Evolutionary conservation across 2,113 vertebrate species (phyloP).

Genomic region (Ictalurus furcatus): DNA sequence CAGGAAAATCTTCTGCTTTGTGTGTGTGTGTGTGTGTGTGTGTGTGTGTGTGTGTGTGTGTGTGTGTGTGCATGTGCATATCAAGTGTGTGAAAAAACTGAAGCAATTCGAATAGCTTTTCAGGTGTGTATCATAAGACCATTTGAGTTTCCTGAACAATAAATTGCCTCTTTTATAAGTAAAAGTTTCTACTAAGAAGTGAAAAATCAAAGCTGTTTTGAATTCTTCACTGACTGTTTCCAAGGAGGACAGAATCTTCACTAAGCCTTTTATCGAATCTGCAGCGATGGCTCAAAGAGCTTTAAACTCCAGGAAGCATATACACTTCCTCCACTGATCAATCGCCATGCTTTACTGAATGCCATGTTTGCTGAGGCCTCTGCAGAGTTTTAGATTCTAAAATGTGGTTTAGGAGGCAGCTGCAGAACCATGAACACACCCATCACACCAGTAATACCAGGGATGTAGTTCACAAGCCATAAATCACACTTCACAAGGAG

Average conservation of each 20-base stretch:
- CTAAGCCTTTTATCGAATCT: conserved; percentile 30
- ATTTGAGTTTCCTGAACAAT: background rate
- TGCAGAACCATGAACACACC: conserved; percentile 25
- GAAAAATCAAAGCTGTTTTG: conserved; percentile 21
- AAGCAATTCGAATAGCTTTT: background rate
- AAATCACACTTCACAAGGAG: conserved; percentile 12
- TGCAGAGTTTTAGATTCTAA: background rate
- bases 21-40: conserved; percentile 23
- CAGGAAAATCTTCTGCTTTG: background rate
- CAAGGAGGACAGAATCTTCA: background rate
- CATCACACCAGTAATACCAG: background rate
- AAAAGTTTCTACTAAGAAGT: conserved; percentile 12
- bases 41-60: conserved; percentile 9
- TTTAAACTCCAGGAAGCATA: conserved; percentile 35
- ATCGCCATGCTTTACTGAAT: conserved; percentile 29
- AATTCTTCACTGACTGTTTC: conserved; percentile 1
- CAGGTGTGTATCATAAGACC: conserved; percentile 14
- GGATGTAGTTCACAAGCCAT: conserved; percentile 3
- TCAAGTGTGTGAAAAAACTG: background rate
- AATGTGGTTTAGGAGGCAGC: conserved; percentile 16
- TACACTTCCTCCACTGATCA: conserved; percentile 15
- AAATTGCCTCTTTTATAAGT: background rate
- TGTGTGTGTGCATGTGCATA: background rate
- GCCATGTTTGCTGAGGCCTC: conserved; percentile 2
- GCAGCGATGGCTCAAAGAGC: conserved; percentile 9